Percentiles rank a stretch among this genome's conserved stretches.
phyloP scores from a whole-genome alignment of 2,888 invertebrate genomes.

The Endomychus coccineus region DNA sequence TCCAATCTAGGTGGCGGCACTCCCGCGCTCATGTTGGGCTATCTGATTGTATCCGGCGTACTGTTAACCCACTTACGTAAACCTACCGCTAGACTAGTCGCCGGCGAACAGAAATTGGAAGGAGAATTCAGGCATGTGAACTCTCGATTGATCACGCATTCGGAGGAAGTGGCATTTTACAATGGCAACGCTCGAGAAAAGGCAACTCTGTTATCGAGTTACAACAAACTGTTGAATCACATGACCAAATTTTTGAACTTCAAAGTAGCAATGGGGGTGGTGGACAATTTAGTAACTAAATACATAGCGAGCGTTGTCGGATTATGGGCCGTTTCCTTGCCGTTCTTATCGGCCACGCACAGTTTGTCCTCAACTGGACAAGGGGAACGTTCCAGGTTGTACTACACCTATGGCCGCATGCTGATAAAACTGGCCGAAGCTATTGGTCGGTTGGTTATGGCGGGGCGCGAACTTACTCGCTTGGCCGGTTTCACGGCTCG shows the following conservation, averaged over 20 bases:
- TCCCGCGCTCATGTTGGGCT: slow-evolving; percentile 80
- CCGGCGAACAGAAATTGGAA: slow-evolving; percentile 90
- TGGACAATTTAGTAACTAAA: slow-evolving; percentile 95
- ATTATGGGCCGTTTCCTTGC: slow-evolving; percentile 89
- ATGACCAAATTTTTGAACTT: slow-evolving; percentile 83
- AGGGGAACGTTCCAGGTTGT: slow-evolving; percentile 71
- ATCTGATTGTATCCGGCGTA: slow-evolving; percentile 79
- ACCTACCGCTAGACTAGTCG: slow-evolving; percentile 83
- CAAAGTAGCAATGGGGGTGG: slow-evolving; percentile 82
- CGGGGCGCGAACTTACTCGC: slow-evolving; percentile 89
- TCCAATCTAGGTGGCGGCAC: slow-evolving; percentile 82
- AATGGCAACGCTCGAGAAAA: slow-evolving; percentile 83
- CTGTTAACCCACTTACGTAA: slow-evolving; percentile 78
- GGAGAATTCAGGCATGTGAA: slow-evolving; percentile 97
- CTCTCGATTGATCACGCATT: slow-evolving; percentile 90
- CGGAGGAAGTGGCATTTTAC: slow-evolving; percentile 86
- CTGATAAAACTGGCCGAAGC: slow-evolving; percentile 94
- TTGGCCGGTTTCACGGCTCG: slow-evolving; percentile 91
- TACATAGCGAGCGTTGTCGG: slow-evolving; percentile 95
- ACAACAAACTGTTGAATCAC: slow-evolving; percentile 80
- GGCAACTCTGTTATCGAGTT: slow-evolving; percentile 78
- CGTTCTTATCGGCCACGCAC: slow-evolving; percentile 78
- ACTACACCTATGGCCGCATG: slow-evolving; percentile 97
- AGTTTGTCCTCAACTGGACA: slow-evolving; percentile 46
- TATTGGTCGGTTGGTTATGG: slow-evolving; percentile 88